phyloP scores from a whole-genome alignment of 1,140 invertebrate species.

The Zaprionus lachaisei region DNA sequence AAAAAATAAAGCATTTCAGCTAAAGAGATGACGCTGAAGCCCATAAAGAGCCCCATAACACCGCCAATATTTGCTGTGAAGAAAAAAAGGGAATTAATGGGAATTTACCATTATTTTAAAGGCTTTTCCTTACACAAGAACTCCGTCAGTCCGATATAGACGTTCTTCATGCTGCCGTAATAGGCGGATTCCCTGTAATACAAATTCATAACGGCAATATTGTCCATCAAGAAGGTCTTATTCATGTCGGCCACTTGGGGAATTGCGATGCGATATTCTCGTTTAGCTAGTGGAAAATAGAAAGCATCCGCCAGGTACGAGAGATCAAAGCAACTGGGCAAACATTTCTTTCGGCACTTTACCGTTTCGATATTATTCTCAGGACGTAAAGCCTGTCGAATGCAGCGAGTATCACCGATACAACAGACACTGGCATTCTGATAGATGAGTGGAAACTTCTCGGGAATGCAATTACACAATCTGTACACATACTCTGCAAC shows the following conservation, averaged over 20 bases:
- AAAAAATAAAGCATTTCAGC: conserved; percentile 90
- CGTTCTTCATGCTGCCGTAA: conserved; percentile 88
- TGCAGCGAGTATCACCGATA: conserved; percentile 48
- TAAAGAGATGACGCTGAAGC: conserved; percentile 91
- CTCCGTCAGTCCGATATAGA: conserved; percentile 91
- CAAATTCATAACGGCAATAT: conserved; percentile 90
- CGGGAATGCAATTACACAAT: conserved; percentile 88
- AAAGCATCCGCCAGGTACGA: conserved; percentile 64
- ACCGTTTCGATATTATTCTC: conserved; percentile 11
- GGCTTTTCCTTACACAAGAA: conserved; percentile 87
- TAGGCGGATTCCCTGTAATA: conserved; percentile 90
- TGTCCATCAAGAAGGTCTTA: conserved; percentile 64
- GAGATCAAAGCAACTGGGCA: conserved; percentile 73
- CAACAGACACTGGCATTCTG: conserved; percentile 58
- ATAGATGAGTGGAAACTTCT: conserved; percentile 87
- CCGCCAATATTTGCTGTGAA: conserved; percentile 90
- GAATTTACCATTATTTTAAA: not conserved
- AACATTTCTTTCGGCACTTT: conserved; percentile 53
- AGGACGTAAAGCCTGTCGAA: conserved; percentile 22
- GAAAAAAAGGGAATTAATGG: conserved; percentile 40
- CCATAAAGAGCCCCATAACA: conserved; percentile 91
- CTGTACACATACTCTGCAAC: conserved; percentile 87
- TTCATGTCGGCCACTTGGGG: conserved; percentile 51
- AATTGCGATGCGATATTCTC: conserved; percentile 57
- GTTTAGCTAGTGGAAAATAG: conserved; percentile 56